Evolutionary conservation across 2,113 vertebrate genomes (phyloP), one percentile per base, ranked within the genome.

Genomic region (Saccopteryx bilineata): DNA sequence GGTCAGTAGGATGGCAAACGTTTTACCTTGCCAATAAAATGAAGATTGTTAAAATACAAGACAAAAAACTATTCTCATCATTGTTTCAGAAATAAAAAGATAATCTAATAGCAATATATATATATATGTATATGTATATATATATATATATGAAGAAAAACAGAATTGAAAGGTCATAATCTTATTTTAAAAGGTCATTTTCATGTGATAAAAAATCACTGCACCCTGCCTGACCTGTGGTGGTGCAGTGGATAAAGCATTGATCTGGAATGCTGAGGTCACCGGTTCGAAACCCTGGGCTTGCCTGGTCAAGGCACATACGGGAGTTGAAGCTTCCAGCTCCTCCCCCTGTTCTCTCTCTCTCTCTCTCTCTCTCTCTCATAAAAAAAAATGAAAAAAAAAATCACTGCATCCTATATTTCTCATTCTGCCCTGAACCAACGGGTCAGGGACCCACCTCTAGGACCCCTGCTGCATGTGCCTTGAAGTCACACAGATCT

Each of bases 11-110:
- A 66, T 61, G 75, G 21, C 23, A 60, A 87, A 12, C 33, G 58
- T 91, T 66, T 60, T 90, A 26, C 65, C 39, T 93, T 93, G 33
- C 66, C 66, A 39, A 39, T 61, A 89, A 96, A 88, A 78, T 79
- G 15, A 65, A 91, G 33, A 24, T 52, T 26, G 31, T 82, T 28
- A 14, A 58, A 93, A 88, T 81, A 48, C 13, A 56, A 76, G 74
- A 72, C 2, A 71, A 76, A 75, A 78, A 66, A 18, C 21, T 89
- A 24, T 92, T 68, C 61, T 76, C 13, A 68, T 39, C 74, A 75
- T 80, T 26, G 75, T 93, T 88, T 94, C 63, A 94, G 48, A 92
- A 95, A 39, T 82, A 84, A 92, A 93, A 97, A 63, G 28, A 79
- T 28, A 87, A 63, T 2, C 60, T 66, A 63, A 21, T 50, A 76